Evolutionary conservation across 2,113 vertebrate species (phyloP).

Genomic region (Ploceus nigricollis): DNA sequence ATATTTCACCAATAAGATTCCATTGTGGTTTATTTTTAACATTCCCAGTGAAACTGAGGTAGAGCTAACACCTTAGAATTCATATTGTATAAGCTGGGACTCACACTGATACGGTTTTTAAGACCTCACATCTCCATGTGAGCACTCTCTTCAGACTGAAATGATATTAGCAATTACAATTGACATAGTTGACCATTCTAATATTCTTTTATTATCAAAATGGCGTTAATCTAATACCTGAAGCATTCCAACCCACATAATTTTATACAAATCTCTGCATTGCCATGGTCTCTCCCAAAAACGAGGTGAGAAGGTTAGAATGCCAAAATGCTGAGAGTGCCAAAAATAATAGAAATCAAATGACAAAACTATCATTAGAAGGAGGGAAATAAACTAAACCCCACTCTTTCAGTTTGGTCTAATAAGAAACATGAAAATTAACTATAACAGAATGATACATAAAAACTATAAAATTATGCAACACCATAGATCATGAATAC

Average conservation of each 20-base stretch:
- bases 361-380: background rate
- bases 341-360: background rate
- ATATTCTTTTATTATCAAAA: background rate
- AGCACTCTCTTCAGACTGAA: background rate
- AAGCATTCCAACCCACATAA: background rate
- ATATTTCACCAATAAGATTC: background rate
- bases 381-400: background rate
- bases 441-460: background rate
- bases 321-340: background rate
- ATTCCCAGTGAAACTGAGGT: background rate
- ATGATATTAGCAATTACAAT: background rate
- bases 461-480: background rate
- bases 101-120: background rate
- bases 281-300: background rate
- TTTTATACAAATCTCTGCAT: background rate
- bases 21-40: background rate
- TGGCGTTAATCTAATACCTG: background rate
- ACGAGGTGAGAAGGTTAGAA: background rate
- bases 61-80: background rate
- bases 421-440: background rate
- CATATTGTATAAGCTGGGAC: background rate
- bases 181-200: background rate
- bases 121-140: background rate
- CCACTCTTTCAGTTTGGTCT: background rate
- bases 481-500: background rate